Percentiles rank a stretch among this genome's conserved stretches.
Evolutionary conservation across 1,140 invertebrate genomes (phyloP).

Genomic region (Brachionus manjavacas): DNA sequence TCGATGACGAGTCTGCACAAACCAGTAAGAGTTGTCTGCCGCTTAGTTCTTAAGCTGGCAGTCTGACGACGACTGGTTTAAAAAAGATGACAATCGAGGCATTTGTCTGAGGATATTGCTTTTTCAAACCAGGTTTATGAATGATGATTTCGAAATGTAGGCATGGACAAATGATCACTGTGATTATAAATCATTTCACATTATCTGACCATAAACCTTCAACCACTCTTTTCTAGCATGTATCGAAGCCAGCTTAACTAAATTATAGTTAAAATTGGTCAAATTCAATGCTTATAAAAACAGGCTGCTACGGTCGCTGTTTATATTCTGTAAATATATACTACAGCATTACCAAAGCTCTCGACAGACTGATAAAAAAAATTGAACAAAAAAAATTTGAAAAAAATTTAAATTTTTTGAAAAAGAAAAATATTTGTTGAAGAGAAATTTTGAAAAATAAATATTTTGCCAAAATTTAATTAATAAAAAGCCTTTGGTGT

Average conservation of each 20-base stretch:
- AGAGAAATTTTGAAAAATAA: neutral
- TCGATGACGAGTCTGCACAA: constrained; percentile 43
- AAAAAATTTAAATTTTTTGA: neutral
- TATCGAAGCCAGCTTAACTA: constrained; percentile 41
- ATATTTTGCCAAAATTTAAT: too few relatives aligned
- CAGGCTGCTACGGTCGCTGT: constrained; percentile 31
- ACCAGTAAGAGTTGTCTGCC: constrained; percentile 7
- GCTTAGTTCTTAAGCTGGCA: constrained; percentile 40
- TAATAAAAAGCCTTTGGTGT: too few relatives aligned
- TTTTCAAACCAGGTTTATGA: neutral
- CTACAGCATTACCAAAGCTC: constrained; percentile 35
- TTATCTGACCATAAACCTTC: constrained; percentile 10
- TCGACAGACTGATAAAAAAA: neutral
- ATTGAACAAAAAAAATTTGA: neutral
- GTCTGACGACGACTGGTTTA: constrained; percentile 20
- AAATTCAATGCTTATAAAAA: constrained; percentile 5
- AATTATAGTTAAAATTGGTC: constrained; percentile 15
- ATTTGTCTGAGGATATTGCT: constrained; percentile 43
- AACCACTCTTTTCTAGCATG: neutral
- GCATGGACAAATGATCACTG: constrained; percentile 39
- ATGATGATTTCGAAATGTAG: constrained; percentile 36
- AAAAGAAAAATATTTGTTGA: neutral
- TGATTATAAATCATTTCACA: constrained; percentile 7
- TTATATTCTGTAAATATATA: constrained; percentile 30
- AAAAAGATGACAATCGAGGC: constrained; percentile 43